Conservation (phyloP, 1,140 invertebrate genomes). For the Drosophila sechellia region DNA sequence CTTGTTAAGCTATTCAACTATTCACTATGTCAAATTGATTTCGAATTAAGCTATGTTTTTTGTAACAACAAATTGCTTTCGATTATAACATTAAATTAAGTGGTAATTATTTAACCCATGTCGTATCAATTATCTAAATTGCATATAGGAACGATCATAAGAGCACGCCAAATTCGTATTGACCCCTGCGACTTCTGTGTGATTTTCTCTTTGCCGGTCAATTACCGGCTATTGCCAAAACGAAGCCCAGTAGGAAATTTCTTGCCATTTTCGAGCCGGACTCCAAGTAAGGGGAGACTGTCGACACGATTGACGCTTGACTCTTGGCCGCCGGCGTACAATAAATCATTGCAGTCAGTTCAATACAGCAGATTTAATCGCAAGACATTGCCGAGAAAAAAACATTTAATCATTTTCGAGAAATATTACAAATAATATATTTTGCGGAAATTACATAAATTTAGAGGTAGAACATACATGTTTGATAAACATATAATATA, state of each 20-base stretch:
- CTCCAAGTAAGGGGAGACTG: constrained; percentile 54
- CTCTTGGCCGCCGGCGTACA: constrained; percentile 60
- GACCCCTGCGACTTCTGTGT: constrained; percentile 8
- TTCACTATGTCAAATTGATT: neutral
- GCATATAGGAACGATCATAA: neutral
- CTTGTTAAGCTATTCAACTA: too few species aligned
- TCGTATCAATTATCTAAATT: constrained; percentile 14
- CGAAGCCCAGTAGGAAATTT: constrained; percentile 62
- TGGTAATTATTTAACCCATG: neutral
- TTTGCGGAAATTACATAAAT: too few species aligned
- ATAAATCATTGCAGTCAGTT: constrained; percentile 63
- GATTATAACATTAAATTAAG: neutral
- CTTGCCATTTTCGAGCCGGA: constrained; percentile 54
- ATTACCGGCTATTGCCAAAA: constrained; percentile 45
- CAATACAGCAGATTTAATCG: constrained; percentile 30
- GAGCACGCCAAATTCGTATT: constrained; percentile 15
- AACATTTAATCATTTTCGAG: neutral
- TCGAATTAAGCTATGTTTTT: neutral
- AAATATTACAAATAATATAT: too few species aligned
- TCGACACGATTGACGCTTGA: constrained; percentile 64
- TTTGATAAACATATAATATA: too few species aligned
- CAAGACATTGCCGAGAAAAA: constrained; percentile 1
- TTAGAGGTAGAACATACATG: too few species aligned
- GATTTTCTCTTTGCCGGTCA: constrained; percentile 51
- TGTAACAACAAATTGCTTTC: neutral